These are phyloP conservation scores for Chloroclysta siterata DNA, from an alignment of 2,888 invertebrate genomes.

Conservation along the genomic window DNA sequence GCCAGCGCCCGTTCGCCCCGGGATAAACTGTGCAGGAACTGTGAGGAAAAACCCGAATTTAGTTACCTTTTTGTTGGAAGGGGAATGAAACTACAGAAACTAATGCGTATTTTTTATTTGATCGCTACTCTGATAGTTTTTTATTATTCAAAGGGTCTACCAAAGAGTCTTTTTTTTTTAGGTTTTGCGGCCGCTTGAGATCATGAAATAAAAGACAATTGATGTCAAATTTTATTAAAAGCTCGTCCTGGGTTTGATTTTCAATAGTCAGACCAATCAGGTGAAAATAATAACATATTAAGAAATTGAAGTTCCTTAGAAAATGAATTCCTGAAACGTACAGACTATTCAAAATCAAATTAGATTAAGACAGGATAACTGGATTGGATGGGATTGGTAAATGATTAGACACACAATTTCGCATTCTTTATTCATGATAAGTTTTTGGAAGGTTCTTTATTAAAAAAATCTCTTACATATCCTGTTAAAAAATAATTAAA, in stretches of 20 bases:
- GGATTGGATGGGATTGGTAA: constrained; percentile 21
- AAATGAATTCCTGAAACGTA: neutral
- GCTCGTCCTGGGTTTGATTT: constrained; percentile 1
- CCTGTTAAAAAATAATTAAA: constrained; percentile 29
- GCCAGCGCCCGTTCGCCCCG: constrained; percentile 76
- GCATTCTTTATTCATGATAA: constrained; percentile 26
- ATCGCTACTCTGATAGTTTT: neutral
- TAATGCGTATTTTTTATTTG: constrained; percentile 19
- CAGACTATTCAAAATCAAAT: neutral
- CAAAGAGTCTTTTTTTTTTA: neutral
- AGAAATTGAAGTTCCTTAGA: too few relatives aligned
- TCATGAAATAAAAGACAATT: neutral
- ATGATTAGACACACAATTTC: constrained; percentile 32
- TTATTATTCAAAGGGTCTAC: neutral
- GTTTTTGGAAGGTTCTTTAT: constrained; percentile 19
- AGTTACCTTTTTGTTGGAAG: constrained; percentile 39
- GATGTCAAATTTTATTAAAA: constrained; percentile 20
- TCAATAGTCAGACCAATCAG: neutral
- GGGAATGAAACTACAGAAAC: constrained; percentile 42
- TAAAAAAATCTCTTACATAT: constrained; percentile 17
- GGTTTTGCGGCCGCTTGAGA: neutral
- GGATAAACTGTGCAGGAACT: constrained; percentile 80
- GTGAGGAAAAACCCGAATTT: constrained; percentile 50
- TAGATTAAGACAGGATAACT: constrained; percentile 4
- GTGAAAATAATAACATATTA: neutral